Percentiles rank a stretch among this genome's conserved stretches.
phyloP scores from a whole-genome alignment of 2,888 invertebrate genomes.

The Cerceris ruficornis region DNA sequence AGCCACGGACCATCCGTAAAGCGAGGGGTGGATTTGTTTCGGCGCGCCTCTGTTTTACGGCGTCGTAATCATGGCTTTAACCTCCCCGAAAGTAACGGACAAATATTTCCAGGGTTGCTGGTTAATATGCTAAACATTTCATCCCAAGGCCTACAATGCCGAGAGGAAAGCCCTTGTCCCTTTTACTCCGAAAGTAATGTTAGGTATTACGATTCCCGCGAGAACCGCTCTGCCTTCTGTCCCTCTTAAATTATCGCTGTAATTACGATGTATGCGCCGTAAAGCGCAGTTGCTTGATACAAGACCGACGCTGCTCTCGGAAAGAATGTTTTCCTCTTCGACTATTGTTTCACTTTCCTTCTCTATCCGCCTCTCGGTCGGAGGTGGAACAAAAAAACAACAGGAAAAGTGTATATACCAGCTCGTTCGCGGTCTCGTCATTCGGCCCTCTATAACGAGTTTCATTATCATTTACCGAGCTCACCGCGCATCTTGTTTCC shows the following conservation, averaged over 20 bases:
- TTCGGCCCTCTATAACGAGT: neutral
- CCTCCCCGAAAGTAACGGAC: slow-evolving; percentile 48
- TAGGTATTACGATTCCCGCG: slow-evolving; percentile 71
- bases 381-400: no score
- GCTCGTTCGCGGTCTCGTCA: neutral
- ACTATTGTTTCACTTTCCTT: slow-evolving; percentile 18
- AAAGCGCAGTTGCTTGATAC: slow-evolving; percentile 46
- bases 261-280: slow-evolving; percentile 70
- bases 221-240: slow-evolving; percentile 60
- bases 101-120: slow-evolving; percentile 56
- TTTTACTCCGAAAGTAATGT: slow-evolving; percentile 74
- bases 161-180: slow-evolving; percentile 55
- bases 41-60: slow-evolving; percentile 37
- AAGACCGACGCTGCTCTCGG: slow-evolving; percentile 22
- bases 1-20: no score
- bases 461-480: neutral
- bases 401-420: no score
- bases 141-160: slow-evolving; percentile 65
- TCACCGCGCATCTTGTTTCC: neutral
- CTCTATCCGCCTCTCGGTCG: neutral
- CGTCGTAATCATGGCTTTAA: slow-evolving; percentile 61
- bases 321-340: neutral
- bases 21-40: slow-evolving; percentile 21
- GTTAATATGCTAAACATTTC: slow-evolving; percentile 74
- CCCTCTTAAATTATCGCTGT: slow-evolving; percentile 74